phyloP scores from a whole-genome alignment of 2,888 invertebrate genomes.

The Coronaproctus castanopsis region DNA sequence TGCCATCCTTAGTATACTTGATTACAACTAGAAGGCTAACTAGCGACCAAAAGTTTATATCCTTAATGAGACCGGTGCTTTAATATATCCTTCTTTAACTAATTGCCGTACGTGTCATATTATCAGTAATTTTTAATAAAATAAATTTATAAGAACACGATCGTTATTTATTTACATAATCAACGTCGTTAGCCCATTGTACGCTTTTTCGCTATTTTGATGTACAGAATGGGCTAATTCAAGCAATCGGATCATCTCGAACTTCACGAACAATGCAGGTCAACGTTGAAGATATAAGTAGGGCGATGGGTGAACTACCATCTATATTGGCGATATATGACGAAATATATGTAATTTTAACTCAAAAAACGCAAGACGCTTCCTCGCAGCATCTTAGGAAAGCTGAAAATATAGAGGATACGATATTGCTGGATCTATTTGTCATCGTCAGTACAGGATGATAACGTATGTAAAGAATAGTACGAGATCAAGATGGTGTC shows the following conservation, averaged over 20 bases:
- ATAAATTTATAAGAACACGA: no score
- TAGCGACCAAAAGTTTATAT: no score
- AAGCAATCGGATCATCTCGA: background rate
- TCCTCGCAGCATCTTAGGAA: background rate
- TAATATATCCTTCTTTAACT: no score
- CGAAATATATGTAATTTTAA: background rate
- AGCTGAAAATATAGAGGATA: background rate
- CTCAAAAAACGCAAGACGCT: background rate
- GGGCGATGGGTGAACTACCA: background rate
- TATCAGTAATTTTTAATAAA: no score
- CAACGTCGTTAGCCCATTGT: no score
- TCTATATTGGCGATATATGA: background rate
- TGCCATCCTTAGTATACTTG: no score
- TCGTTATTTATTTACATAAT: no score
- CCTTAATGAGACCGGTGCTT: no score
- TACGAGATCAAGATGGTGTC: background rate
- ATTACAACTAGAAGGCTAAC: no score
- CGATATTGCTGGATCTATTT: background rate
- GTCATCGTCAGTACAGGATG: background rate
- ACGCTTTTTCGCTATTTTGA: no score
- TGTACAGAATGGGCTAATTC: no score
- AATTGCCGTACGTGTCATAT: no score
- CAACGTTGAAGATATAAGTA: background rate
- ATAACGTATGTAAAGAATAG: background rate
- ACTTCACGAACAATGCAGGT: background rate